Conservation (phyloP, 2,888 invertebrate species). For the Tenodera sinensis region DNA sequence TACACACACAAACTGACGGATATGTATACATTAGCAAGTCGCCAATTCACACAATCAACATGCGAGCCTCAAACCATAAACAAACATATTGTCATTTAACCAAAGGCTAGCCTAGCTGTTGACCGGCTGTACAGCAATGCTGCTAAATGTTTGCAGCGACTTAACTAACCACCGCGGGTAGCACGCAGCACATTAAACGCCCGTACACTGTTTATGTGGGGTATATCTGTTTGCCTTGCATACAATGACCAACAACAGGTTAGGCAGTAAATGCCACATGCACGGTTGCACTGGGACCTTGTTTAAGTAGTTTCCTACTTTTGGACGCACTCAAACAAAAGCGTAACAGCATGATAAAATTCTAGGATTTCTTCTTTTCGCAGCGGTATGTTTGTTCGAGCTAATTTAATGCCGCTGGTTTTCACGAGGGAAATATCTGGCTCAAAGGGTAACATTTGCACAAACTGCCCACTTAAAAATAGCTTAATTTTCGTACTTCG, state of each 20-base stretch:
- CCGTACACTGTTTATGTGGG: background rate
- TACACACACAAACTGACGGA: constrained; percentile 8
- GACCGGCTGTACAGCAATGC: background rate
- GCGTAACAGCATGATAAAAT: background rate
- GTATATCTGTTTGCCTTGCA: constrained; percentile 7
- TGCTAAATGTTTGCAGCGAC: constrained; percentile 6
- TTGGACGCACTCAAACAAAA: background rate
- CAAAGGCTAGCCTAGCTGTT: background rate
- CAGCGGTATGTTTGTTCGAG: background rate
- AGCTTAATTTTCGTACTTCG: background rate
- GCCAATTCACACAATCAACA: constrained; percentile 31
- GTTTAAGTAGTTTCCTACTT: background rate
- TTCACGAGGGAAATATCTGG: background rate
- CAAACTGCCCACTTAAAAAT: background rate
- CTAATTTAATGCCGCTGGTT: background rate
- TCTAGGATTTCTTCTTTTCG: background rate
- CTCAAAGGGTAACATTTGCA: background rate
- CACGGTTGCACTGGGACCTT: background rate
- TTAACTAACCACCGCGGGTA: background rate
- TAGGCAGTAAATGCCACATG: background rate
- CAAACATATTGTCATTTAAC: constrained; percentile 30
- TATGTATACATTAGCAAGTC: constrained; percentile 28
- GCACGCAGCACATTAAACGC: background rate
- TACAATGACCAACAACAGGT: background rate
- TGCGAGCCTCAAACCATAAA: constrained; percentile 1